These are phyloP conservation scores for Girardinichthys multiradiatus DNA, from an alignment of 2,113 vertebrate genomes.

Conservation along the genomic window DNA sequence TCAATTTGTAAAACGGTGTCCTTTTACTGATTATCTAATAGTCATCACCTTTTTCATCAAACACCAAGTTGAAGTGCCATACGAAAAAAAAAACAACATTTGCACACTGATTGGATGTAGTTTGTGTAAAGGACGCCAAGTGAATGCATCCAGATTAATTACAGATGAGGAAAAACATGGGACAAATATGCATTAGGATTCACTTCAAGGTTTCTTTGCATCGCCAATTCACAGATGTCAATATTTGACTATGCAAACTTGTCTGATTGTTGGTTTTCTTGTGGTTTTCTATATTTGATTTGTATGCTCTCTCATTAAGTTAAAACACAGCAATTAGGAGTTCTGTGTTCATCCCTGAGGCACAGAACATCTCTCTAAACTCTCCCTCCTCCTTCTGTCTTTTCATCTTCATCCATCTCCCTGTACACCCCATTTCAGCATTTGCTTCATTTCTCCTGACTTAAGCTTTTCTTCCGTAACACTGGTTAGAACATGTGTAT, in stretches of 20 bases:
- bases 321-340: conserved; percentile 14
- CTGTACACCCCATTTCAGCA: conserved; percentile 2
- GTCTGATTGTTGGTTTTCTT: background rate
- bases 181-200: background rate
- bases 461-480: conserved; percentile 58
- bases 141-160: background rate
- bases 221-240: conserved; percentile 3
- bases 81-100: background rate
- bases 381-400: background rate
- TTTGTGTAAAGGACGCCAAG: background rate
- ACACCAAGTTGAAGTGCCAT: background rate
- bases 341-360: conserved; percentile 19
- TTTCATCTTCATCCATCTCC: background rate
- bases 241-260: background rate
- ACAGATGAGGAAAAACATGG: background rate
- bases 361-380: conserved; percentile 4
- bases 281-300: background rate
- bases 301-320: conserved; percentile 13
- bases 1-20: no score
- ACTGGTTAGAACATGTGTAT: conserved; percentile 50
- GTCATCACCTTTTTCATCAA: background rate
- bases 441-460: conserved; percentile 46
- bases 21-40: no score
- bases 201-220: conserved; percentile 9
- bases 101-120: background rate